phyloP scores from a whole-genome alignment of 2,797 vertebrate species.

The Gadopsis marmoratus region DNA sequence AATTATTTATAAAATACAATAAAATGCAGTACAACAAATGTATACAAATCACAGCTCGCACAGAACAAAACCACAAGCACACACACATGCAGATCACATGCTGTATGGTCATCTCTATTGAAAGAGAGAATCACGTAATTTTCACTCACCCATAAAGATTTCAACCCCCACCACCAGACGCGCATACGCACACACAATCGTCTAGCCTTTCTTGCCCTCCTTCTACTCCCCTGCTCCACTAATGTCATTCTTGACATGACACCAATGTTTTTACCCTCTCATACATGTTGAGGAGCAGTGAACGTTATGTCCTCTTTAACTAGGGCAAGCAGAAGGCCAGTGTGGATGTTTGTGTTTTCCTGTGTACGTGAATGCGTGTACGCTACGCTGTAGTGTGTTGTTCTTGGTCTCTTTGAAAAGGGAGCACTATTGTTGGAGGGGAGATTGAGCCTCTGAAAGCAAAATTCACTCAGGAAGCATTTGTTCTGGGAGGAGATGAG shows the following conservation, averaged over 20 bases:
- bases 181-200: slow-evolving; percentile 20
- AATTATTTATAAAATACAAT: not conserved
- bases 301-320: slow-evolving; percentile 67
- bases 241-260: slow-evolving; percentile 78
- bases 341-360: slow-evolving; percentile 45
- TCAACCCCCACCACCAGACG: not conserved
- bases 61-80: slow-evolving; percentile 13
- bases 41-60: not conserved
- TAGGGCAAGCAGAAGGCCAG: slow-evolving; percentile 65
- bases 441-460: slow-evolving; percentile 71
- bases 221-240: slow-evolving; percentile 75
- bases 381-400: slow-evolving; percentile 12
- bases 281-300: slow-evolving; percentile 62
- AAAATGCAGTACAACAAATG: not conserved
- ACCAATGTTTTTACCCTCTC: slow-evolving; percentile 60
- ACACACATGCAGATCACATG: slow-evolving; percentile 50
- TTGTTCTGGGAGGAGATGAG: slow-evolving; percentile 79
- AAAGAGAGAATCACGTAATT: slow-evolving; percentile 51
- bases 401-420: slow-evolving; percentile 65
- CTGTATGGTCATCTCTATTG: slow-evolving; percentile 54
- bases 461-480: slow-evolving; percentile 82
- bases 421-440: slow-evolving; percentile 70
- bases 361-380: slow-evolving; percentile 17
- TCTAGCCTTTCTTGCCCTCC: slow-evolving; percentile 63
- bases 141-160: slow-evolving; percentile 59